Percentiles rank a stretch among this genome's conserved stretches.
These are phyloP conservation scores for Orthochromis indermauri DNA, from an alignment of 2,113 vertebrate genomes.

Conservation along the genomic window DNA sequence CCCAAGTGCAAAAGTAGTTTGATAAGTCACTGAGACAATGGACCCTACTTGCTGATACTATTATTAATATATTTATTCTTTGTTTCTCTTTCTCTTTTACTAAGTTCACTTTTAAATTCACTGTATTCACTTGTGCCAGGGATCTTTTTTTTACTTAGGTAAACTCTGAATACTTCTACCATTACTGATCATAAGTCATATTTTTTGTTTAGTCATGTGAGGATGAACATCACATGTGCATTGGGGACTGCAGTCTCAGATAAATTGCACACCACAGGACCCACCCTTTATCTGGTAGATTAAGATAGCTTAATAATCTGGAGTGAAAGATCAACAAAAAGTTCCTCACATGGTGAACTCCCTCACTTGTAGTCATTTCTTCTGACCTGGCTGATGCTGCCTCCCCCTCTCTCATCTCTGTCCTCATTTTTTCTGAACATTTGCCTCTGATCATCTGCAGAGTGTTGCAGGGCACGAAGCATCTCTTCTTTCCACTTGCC, in stretches of 20 bases:
- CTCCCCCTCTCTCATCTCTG: background rate
- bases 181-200: background rate
- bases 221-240: background rate
- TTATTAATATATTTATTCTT: background rate
- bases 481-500: constrained; percentile 87
- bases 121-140: background rate
- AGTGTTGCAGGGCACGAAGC: constrained; percentile 85
- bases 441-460: constrained; percentile 85
- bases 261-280: background rate
- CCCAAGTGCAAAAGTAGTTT: background rate
- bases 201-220: background rate
- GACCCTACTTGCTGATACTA: rapidly evolving
- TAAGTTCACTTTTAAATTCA: background rate
- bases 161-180: background rate
- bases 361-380: background rate
- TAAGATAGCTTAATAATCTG: no score
- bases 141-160: background rate
- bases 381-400: background rate
- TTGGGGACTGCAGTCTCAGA: background rate
- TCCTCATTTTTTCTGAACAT: background rate
- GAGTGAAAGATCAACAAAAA: no score
- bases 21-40: background rate
- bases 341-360: background rate
- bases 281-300: background rate
- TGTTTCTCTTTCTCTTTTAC: background rate